phyloP scores from a whole-genome alignment of 2,888 invertebrate genomes.

The Tortricodes alternella region DNA sequence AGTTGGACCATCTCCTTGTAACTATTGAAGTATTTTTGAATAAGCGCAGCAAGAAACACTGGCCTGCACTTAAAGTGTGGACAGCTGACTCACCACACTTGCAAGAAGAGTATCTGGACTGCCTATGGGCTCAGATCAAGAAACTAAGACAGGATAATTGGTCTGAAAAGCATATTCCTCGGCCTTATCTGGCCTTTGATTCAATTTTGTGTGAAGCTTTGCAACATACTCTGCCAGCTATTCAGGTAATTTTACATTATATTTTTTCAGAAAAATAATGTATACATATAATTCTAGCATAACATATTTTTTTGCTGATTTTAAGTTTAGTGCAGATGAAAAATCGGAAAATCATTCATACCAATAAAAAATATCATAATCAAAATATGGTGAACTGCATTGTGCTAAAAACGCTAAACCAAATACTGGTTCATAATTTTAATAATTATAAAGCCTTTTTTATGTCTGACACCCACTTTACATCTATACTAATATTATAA shows the following conservation, averaged over 20 bases:
- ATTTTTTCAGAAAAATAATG: not conserved
- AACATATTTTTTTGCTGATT: too few relatives aligned
- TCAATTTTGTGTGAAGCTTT: conserved; percentile 97
- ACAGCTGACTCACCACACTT: conserved; percentile 96
- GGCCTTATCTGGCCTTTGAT: conserved; percentile 98
- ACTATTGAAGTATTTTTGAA: conserved; percentile 95
- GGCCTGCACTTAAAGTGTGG: conserved; percentile 97
- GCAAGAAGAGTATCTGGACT: conserved; percentile 98
- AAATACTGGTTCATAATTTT: too few relatives aligned
- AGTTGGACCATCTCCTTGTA: conserved; percentile 93
- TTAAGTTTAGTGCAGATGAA: too few relatives aligned
- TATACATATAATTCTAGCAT: too few relatives aligned
- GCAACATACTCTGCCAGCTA: conserved; percentile 96
- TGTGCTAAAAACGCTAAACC: too few relatives aligned
- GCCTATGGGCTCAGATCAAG: conserved; percentile 92
- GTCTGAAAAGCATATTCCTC: conserved; percentile 97
- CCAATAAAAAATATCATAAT: too few relatives aligned
- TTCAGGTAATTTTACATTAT: conserved; percentile 69
- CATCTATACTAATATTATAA: too few relatives aligned
- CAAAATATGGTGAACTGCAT: too few relatives aligned
- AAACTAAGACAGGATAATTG: conserved; percentile 97
- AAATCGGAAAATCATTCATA: too few relatives aligned
- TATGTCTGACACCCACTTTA: too few relatives aligned
- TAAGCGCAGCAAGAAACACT: conserved; percentile 96
- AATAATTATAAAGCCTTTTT: too few relatives aligned